These are phyloP conservation scores for Semaprochilodus insignis DNA, from an alignment of 2,797 vertebrate species.

Conservation along the genomic window DNA sequence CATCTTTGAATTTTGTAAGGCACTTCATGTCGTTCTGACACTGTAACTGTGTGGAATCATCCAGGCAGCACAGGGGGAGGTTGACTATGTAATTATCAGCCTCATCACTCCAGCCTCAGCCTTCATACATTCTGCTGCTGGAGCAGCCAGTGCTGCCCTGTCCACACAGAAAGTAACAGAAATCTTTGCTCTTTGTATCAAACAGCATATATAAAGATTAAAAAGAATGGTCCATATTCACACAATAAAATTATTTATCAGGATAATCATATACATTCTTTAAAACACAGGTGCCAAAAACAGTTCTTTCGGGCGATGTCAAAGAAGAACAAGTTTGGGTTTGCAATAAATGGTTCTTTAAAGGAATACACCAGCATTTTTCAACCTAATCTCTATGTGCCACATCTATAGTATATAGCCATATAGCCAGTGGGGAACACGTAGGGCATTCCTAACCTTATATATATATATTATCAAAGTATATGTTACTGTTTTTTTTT, in stretches of 20 bases:
- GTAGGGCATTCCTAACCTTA: too few species aligned
- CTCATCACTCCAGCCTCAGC: background rate
- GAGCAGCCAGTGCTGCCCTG: background rate
- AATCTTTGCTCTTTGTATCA: background rate
- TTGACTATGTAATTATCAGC: background rate
- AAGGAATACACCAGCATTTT: background rate
- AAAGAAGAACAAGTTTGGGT: background rate
- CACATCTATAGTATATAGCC: background rate
- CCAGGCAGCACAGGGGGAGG: background rate
- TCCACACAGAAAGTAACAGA: slow-evolving; percentile 5
- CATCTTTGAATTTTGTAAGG: slow-evolving; percentile 23
- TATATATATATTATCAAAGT: too few species aligned
- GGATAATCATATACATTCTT: background rate
- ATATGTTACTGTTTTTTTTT: background rate
- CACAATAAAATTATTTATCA: too few species aligned
- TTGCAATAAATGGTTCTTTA: background rate
- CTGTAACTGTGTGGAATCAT: background rate
- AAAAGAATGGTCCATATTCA: background rate
- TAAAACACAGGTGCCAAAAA: background rate
- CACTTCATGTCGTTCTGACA: slow-evolving; percentile 15
- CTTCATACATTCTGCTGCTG: background rate
- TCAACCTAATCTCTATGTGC: background rate
- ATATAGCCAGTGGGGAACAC: too few species aligned
- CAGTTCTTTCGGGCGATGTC: background rate
- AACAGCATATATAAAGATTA: too few species aligned